Percentiles rank a stretch among this genome's conserved stretches.
Evolutionary conservation across 2,888 invertebrate species (phyloP).

Genomic region (Notodonta ziczac): DNA sequence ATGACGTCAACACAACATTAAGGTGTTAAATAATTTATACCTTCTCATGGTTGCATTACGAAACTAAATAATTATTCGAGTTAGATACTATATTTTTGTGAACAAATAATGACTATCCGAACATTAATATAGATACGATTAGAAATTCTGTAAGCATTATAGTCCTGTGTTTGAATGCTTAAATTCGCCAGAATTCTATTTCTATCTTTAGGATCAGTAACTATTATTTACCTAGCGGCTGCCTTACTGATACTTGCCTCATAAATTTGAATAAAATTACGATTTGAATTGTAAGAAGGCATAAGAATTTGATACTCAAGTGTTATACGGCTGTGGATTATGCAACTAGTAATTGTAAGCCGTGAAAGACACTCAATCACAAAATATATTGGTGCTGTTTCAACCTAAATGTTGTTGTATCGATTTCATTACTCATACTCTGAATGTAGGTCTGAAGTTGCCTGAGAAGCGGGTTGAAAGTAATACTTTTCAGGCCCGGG

Average conservation of each 20-base stretch:
- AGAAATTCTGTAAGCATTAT: too few relatives aligned
- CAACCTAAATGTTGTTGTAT: too few relatives aligned
- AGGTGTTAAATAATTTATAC: constrained; percentile 12
- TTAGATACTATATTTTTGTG: neutral
- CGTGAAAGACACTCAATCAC: neutral
- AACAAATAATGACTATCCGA: too few relatives aligned
- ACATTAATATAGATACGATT: too few relatives aligned
- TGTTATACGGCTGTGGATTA: neutral
- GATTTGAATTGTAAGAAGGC: constrained; percentile 9
- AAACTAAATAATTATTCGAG: constrained; percentile 5
- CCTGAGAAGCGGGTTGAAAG: too few relatives aligned
- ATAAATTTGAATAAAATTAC: constrained; percentile 11
- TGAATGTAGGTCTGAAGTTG: too few relatives aligned
- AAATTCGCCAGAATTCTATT: neutral
- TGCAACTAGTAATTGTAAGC: constrained; percentile 6
- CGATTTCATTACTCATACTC: too few relatives aligned
- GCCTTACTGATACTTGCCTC: constrained; percentile 2
- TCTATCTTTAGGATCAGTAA: constrained; percentile 6
- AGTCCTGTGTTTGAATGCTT: neutral
- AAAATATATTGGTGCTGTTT: neutral
- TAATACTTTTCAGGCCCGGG: too few relatives aligned
- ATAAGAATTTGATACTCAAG: neutral
- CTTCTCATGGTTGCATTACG: constrained; percentile 10
- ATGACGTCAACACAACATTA: constrained; percentile 27
- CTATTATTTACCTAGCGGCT: constrained; percentile 12